Evolutionary conservation across 2,113 vertebrate genomes (phyloP).

Genomic region (Polypterus senegalus): DNA sequence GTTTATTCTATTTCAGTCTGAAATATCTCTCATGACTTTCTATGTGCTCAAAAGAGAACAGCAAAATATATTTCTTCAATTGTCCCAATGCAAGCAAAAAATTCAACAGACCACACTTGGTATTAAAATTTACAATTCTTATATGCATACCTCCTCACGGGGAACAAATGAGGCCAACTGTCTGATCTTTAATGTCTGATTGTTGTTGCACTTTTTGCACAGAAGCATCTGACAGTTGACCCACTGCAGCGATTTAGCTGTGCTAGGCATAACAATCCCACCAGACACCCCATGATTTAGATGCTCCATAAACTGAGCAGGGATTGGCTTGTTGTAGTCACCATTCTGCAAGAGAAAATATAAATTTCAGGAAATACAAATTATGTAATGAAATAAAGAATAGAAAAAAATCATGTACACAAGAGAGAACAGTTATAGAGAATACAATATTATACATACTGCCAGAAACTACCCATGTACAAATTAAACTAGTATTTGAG

Average conservation of each 20-base stretch:
- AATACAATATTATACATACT: too few species aligned
- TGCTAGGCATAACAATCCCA: constrained; percentile 32
- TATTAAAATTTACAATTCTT: neutral
- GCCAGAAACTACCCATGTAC: too few species aligned
- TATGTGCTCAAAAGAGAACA: neutral
- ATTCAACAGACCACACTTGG: neutral
- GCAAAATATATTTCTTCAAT: neutral
- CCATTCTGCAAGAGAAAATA: constrained; percentile 61
- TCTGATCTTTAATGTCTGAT: constrained; percentile 83
- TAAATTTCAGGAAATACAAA: too few species aligned
- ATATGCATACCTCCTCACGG: constrained; percentile 66
- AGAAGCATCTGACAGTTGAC: constrained; percentile 89
- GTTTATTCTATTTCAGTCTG: too few species aligned
- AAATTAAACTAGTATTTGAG: too few species aligned
- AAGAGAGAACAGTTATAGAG: too few species aligned
- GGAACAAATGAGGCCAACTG: constrained; percentile 83
- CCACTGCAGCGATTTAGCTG: constrained; percentile 67
- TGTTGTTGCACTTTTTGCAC: constrained; percentile 82
- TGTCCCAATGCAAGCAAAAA: neutral
- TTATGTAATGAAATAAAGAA: too few species aligned
- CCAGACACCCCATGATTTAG: constrained; percentile 81
- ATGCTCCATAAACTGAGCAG: constrained; percentile 86
- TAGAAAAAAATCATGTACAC: too few species aligned
- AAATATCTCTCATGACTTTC: too few species aligned
- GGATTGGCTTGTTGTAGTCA: constrained; percentile 96